These are phyloP conservation scores for Schrankia costaestrigalis DNA, from an alignment of 2,888 invertebrate species.

Conservation along the genomic window DNA sequence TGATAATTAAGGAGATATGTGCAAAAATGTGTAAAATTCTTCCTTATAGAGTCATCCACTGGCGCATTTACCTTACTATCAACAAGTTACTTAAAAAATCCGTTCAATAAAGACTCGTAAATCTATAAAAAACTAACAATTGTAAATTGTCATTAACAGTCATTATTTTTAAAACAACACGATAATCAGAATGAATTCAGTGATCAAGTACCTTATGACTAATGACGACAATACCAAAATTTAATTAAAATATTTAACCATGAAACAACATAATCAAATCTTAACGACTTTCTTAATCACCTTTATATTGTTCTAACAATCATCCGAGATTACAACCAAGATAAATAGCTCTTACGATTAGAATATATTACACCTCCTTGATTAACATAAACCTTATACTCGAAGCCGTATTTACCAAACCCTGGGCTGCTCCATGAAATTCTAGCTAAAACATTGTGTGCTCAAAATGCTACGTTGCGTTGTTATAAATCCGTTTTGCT, in stretches of 20 bases:
- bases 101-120: too few relatives aligned
- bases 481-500: constrained; percentile 65
- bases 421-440: constrained; percentile 25
- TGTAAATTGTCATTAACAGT: too few relatives aligned
- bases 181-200: too few relatives aligned
- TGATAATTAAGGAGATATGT: too few relatives aligned
- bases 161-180: too few relatives aligned
- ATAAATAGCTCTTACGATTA: constrained; percentile 22
- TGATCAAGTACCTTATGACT: too few relatives aligned
- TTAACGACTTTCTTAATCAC: constrained; percentile 9
- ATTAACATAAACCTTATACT: constrained; percentile 26
- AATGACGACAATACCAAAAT: constrained; percentile 1
- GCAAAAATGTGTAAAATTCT: too few relatives aligned
- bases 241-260: constrained; percentile 5
- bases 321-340: constrained; percentile 14
- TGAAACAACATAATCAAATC: constrained; percentile 12
- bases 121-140: too few relatives aligned
- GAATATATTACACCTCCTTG: constrained; percentile 19
- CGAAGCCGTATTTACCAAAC: constrained; percentile 17
- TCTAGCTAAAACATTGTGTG: constrained; percentile 36
- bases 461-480: constrained; percentile 47
- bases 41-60: too few relatives aligned
- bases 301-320: constrained; percentile 16
- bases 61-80: too few relatives aligned
- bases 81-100: too few relatives aligned